Percentiles rank a stretch among this genome's conserved stretches.
Conservation (phyloP, 2,797 vertebrate genomes). For the Semotilus atromaculatus region DNA sequence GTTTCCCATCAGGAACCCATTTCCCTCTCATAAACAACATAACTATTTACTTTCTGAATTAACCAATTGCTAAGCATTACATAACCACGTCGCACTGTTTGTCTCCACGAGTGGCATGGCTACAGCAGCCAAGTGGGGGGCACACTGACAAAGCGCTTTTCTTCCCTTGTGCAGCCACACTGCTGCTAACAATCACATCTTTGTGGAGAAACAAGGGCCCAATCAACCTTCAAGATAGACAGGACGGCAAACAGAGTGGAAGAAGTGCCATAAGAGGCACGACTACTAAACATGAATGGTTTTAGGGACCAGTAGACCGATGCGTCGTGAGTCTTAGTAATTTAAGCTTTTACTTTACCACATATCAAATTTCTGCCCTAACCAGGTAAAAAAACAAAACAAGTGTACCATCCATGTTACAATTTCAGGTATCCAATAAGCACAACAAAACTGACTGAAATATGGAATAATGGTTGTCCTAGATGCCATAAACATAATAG, state of each 20-base stretch:
- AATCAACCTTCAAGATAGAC: conserved; percentile 46
- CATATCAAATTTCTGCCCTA: not conserved
- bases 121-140: conserved; percentile 28
- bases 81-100: conserved; percentile 47
- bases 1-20: not conserved
- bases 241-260: conserved; percentile 6
- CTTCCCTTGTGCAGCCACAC: conserved; percentile 8
- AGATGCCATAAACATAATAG: not conserved
- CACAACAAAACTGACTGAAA: conserved; percentile 2
- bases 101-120: not conserved
- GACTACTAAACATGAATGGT: not conserved
- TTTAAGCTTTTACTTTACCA: not conserved
- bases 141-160: conserved; percentile 52
- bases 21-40: conserved; percentile 19
- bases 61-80: conserved; percentile 44
- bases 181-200: conserved; percentile 52
- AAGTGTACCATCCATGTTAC: not conserved
- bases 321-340: not conserved
- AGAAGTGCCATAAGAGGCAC: not conserved
- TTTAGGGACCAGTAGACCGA: not conserved
- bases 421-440: not conserved
- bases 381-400: not conserved
- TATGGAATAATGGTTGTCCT: not conserved
- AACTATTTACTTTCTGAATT: conserved; percentile 39
- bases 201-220: conserved; percentile 53